These are phyloP conservation scores for Coendou prehensilis DNA, from an alignment of 2,797 vertebrate genomes.

Conservation along the genomic window DNA sequence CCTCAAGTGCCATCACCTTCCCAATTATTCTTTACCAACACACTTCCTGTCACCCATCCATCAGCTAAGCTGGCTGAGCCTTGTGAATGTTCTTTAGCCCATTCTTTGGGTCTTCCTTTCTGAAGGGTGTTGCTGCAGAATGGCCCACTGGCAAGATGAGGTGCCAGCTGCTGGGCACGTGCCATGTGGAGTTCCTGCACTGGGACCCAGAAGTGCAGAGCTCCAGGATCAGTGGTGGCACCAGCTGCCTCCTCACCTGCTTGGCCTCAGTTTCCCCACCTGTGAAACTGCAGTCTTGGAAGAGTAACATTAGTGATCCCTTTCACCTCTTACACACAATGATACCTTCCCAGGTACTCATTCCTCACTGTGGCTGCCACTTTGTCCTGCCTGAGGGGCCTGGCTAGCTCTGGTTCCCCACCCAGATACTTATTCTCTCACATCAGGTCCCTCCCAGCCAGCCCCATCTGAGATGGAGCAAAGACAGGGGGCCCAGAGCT, in stretches of 20 bases:
- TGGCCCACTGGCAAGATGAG: background rate
- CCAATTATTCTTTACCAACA: background rate
- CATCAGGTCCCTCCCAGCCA: background rate
- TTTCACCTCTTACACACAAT: background rate
- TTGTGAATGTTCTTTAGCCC: background rate
- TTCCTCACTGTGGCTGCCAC: background rate
- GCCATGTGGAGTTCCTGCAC: background rate
- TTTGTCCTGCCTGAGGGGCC: background rate
- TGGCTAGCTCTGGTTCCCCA: background rate
- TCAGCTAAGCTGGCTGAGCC: background rate
- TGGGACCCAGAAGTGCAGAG: background rate
- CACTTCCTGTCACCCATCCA: background rate
- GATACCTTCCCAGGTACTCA: background rate
- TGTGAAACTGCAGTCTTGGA: background rate
- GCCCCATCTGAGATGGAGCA: background rate
- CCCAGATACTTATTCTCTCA: background rate
- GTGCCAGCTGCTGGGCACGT: background rate
- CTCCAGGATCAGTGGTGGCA: accelerated
- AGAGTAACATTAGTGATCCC: background rate
- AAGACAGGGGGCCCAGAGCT: background rate
- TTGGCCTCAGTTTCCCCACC: background rate
- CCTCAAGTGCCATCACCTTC: background rate
- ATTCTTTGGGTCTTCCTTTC: background rate
- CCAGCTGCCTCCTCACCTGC: background rate
- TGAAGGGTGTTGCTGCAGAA: background rate